Conservation (phyloP, 2,888 invertebrate genomes). For the Drepana falcataria region DNA sequence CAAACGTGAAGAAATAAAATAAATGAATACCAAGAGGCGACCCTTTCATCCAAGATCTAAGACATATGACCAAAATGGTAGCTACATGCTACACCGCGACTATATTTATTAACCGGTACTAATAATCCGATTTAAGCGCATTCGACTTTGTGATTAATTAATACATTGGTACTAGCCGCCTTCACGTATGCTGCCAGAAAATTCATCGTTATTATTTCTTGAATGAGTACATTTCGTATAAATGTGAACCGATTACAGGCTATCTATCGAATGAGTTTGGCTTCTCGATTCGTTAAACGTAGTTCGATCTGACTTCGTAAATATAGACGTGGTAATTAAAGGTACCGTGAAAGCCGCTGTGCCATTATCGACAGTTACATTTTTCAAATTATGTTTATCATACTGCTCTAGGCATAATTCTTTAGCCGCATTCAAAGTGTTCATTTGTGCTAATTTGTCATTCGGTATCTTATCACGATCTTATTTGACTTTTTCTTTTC, state of each 20-base stretch:
- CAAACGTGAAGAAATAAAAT: not conserved
- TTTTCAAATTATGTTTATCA: not conserved
- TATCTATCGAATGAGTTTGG: conserved; percentile 14
- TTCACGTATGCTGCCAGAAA: conserved; percentile 12
- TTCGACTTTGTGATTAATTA: conserved; percentile 51
- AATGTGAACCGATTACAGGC: conserved; percentile 9
- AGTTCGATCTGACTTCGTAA: conserved; percentile 17
- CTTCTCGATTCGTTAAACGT: conserved; percentile 19
- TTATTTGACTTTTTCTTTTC: not conserved
- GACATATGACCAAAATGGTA: conserved; percentile 34
- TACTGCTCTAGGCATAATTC: not conserved
- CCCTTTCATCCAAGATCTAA: conserved; percentile 11
- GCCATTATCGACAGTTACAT: conserved; percentile 13
- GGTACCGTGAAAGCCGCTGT: conserved; percentile 25
- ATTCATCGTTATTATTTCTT: conserved; percentile 5
- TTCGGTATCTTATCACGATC: not conserved
- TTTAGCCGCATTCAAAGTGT: not conserved
- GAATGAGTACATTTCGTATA: conserved; percentile 2
- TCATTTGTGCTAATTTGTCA: not conserved
- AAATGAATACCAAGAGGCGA: not conserved
- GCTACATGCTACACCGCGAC: conserved; percentile 7
- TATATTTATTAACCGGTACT: conserved; percentile 39
- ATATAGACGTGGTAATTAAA: conserved; percentile 28
- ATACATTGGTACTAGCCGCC: conserved; percentile 26
- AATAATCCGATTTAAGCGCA: conserved; percentile 50